Evolutionary conservation across 2,888 invertebrate species (phyloP).

Genomic region (Archips crataeganus): DNA sequence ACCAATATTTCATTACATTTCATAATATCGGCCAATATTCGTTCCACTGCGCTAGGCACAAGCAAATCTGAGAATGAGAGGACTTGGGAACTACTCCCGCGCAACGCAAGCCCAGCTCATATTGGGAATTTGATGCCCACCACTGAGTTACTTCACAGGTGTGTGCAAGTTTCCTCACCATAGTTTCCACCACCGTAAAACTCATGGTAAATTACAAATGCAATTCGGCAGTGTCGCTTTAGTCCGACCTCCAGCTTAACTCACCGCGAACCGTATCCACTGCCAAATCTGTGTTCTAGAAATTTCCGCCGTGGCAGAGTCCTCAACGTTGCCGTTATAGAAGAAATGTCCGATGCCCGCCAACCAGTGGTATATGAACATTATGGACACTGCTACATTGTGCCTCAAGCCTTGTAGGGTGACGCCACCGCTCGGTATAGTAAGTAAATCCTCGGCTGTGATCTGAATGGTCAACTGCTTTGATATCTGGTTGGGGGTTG

Average conservation of each 20-base stretch:
- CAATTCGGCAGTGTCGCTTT: no score
- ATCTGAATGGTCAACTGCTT: constrained; percentile 69
- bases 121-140: no score
- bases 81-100: no score
- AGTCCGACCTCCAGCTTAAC: constrained; percentile 42
- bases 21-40: no score
- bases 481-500: constrained; percentile 82
- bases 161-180: no score
- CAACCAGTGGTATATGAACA: constrained; percentile 90
- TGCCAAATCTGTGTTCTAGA: constrained; percentile 91
- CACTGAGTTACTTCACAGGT: no score
- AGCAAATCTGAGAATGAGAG: no score
- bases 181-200: no score
- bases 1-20: no score
- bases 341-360: constrained; percentile 89
- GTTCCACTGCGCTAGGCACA: no score
- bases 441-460: constrained; percentile 80
- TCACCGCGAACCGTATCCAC: constrained; percentile 88
- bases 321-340: constrained; percentile 88
- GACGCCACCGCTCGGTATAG: constrained; percentile 87
- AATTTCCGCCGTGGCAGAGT: constrained; percentile 91
- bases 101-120: no score
- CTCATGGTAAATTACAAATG: no score
- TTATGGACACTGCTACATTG: constrained; percentile 88
- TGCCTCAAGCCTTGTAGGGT: constrained; percentile 87